phyloP scores from a whole-genome alignment of 2,797 vertebrate genomes.

The Sphaeramia orbicularis region DNA sequence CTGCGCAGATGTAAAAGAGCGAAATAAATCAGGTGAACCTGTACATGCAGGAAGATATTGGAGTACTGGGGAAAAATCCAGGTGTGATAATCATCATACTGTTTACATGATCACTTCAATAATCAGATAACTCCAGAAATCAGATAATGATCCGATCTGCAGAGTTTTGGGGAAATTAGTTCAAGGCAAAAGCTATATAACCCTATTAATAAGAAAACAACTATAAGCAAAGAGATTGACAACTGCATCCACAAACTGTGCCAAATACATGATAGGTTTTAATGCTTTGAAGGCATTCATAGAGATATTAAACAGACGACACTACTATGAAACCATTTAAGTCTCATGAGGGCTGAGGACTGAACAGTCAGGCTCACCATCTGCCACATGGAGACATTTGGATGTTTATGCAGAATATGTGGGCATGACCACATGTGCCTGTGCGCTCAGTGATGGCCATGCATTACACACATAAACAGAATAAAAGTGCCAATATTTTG shows the following conservation, averaged over 20 bases:
- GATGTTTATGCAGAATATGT: slow-evolving; percentile 13
- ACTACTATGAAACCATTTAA: not conserved
- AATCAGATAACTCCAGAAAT: no score
- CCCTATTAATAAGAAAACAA: no score
- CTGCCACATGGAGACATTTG: slow-evolving; percentile 16
- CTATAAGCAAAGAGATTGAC: no score
- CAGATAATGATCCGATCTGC: no score
- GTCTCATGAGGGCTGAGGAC: not conserved
- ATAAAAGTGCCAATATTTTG: not conserved
- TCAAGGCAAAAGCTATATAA: no score
- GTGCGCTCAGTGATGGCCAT: slow-evolving; percentile 8
- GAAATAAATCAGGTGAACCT: no score
- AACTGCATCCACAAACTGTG: not conserved
- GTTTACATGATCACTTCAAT: no score
- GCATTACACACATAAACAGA: not conserved
- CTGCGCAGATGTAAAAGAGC: no score
- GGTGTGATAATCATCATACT: no score
- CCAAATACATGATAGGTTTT: not conserved
- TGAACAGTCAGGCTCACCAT: slow-evolving; percentile 36
- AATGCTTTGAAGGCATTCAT: not conserved
- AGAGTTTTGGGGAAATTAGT: no score
- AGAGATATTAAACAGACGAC: not conserved
- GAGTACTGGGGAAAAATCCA: no score
- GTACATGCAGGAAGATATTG: no score
- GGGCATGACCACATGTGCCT: slow-evolving; percentile 2